Evolutionary conservation across 2,113 vertebrate genomes (phyloP), one percentile per base, ranked within the genome.

Genomic region (Pagrus major): DNA sequence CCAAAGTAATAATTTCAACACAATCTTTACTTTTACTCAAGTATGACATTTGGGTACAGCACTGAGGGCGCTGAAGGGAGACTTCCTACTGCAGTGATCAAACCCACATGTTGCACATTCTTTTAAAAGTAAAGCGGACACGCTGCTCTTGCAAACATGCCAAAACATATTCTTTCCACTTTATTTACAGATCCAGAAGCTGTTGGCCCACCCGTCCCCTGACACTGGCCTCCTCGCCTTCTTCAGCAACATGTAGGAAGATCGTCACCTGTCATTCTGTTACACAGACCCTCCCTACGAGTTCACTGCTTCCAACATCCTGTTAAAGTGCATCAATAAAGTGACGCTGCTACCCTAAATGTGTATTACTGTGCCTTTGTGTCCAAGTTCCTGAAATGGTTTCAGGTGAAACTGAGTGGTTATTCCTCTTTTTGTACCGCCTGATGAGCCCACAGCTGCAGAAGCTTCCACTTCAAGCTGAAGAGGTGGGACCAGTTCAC

Each of bases 201-300:
- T 98, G 39, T 33, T 97, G 85, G 90, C 89, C 66, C 95, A 98
- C 10, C 96, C 96, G 0, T 95, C 92, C n/a, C 96, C 96, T 2
- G 97, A 97, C 90, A 97, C 95, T 0, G 95, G 94, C 67, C 94
- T 97, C 44, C 92, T 96, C 7, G 76, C 94, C 79, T 85, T 96
- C 86, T 95, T 96, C 90, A 94, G 95, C 20, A 89, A 92, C 25
- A 84, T 94, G 42, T 95, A 94, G 84, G 51, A 15, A 79, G n/a
- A 76, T 58, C 61, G 25, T 23, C 76, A 52, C 8, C 52, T 64
- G 42, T 63, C 20, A 12, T 46, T 65, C 29, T 80, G 71, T 71
- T 29, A 16, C 49, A 29, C 9, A 23, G 14, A 63, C 27, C 56
- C 52, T 73, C 69, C 52, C 60, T 60, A 78, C 64, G 46, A 33